Base-by-base conservation (phyloP, 2,113 vertebrate species). In the Menura novaehollandiae region DNA sequence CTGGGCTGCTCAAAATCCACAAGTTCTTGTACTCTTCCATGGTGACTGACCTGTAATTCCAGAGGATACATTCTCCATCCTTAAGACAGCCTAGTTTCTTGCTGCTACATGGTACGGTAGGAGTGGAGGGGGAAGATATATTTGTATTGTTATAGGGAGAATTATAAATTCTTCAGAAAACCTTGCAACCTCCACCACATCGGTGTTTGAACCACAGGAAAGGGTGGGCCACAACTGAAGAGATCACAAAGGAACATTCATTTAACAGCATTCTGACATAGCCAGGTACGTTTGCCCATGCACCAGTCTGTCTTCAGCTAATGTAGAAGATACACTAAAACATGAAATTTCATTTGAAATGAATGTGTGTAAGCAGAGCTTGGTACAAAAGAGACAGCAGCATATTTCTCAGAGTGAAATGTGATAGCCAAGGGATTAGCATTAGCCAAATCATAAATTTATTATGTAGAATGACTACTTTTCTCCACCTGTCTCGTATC, bases 121-220 rank as follows among this genome's bases (percentile, higher is more conserved):
- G 3, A 2, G 19, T 7, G 2, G 10, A 41, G 28, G 4, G 23
- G 66, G 8, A 53, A 46, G 24, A 53, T 24, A 3, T 1, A 49
- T 51, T 55, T 88, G 5, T 41, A 55, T 41, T 56, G 24, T 14
- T 79, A 44, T 43, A 69, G 10, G 8, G 18, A 90, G 18, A 92
- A 71, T 14, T 17, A 79, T 0, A 1, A 21, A 44, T 73, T 82
- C 46, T 30, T n/a, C 67, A 64, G 49, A 82, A 92, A 82, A 56
- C 41, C 10, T 60, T 56, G 20, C 8, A 14, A 60, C 10, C 10
- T 59, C 53, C n/a, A 52, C 43, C 46, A 72, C 26, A 30, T 53
- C 41, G 41, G 7, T 53, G 26, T 46, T 9, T 59, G 26, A 82
- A 60, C 12, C 26, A 72, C 23, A 90, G 44, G 47, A 59, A 93